phyloP scores from a whole-genome alignment of 23 tunicate species.

The Styela plicata region DNA sequence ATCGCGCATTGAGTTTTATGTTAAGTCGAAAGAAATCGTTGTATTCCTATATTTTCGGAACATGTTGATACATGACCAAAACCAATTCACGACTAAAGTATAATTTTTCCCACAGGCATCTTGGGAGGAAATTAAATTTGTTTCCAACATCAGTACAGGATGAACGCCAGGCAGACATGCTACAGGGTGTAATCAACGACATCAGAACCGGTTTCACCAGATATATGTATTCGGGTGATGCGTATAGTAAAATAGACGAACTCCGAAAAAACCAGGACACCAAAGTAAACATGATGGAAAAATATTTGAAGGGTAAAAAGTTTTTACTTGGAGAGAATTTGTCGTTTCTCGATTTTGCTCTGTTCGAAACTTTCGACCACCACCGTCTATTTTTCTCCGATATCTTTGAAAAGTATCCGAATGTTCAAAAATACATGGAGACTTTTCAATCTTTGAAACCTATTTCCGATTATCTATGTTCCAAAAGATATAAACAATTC shows the following conservation, averaged over 20 bases:
- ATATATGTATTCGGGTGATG: constrained; percentile 19
- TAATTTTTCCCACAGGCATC: constrained; percentile 21
- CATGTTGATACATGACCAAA: too few species aligned
- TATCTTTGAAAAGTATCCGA: constrained; percentile 25
- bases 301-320: constrained; percentile 11
- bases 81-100: too few species aligned
- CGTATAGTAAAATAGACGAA: constrained; percentile 12
- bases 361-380: constrained; percentile 40
- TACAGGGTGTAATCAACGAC: constrained; percentile 30
- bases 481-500: constrained; percentile 17
- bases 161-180: constrained; percentile 25
- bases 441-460: constrained; percentile 19
- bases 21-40: too few species aligned
- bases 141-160: constrained; percentile 5
- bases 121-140: constrained; percentile 37
- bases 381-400: constrained; percentile 20
- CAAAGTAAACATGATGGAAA: constrained; percentile 23
- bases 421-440: constrained; percentile 8
- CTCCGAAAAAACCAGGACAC: constrained; percentile 16
- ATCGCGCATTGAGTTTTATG: too few species aligned
- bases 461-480: constrained; percentile 35
- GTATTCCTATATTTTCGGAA: too few species aligned
- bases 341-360: constrained; percentile 40
- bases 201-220: constrained; percentile 5
- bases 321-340: constrained; percentile 45